Evolutionary conservation across 2,888 invertebrate species (phyloP).

Genomic region (Neoaliturus tenellus): DNA sequence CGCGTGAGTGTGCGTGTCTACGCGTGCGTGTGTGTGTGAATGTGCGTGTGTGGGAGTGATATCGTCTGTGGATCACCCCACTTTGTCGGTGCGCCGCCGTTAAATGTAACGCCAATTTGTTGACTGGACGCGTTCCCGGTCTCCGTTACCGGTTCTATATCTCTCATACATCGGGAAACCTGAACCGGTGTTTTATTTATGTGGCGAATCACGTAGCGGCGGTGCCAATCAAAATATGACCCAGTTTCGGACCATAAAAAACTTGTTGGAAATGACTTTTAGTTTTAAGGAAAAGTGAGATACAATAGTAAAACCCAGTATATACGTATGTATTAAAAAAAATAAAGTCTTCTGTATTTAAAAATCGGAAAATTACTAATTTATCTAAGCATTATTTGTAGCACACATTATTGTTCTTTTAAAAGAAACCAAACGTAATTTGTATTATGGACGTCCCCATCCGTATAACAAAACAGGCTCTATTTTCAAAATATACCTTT

Average conservation of each 20-base stretch:
- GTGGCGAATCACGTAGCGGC: not conserved
- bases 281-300: too few relatives aligned
- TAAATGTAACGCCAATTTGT: slow-evolving; percentile 37
- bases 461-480: too few relatives aligned
- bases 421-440: too few relatives aligned
- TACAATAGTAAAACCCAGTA: too few relatives aligned
- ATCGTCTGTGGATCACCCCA: slow-evolving; percentile 15
- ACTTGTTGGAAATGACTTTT: not conserved
- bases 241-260: not conserved
- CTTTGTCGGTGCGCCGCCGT: slow-evolving; percentile 29
- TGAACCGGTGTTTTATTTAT: slow-evolving; percentile 28
- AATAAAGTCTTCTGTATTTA: too few relatives aligned
- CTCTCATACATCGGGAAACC: slow-evolving; percentile 26
- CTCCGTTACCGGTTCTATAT: slow-evolving; percentile 37
- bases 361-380: too few relatives aligned
- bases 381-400: too few relatives aligned
- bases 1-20: not conserved
- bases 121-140: not conserved
- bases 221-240: slow-evolving; percentile 37
- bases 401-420: too few relatives aligned
- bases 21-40: not conserved
- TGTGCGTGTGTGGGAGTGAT: slow-evolving; percentile 41
- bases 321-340: too few relatives aligned
- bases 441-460: too few relatives aligned
- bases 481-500: too few relatives aligned